Base-by-base conservation (phyloP, 2,113 vertebrate species). In the Thinocorus orbignyianus region DNA sequence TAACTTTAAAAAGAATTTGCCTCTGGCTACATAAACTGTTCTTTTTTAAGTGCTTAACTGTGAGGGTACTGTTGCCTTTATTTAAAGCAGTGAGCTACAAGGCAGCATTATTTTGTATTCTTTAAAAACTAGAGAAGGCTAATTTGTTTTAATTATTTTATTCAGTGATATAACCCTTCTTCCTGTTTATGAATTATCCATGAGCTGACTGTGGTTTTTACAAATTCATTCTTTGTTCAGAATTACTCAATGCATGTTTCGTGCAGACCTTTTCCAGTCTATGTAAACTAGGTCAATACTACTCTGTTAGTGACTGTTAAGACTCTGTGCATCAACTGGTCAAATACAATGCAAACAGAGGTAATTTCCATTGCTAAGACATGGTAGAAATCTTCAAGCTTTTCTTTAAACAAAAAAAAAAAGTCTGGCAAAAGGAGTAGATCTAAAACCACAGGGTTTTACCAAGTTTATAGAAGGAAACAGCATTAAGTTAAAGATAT, bases 81-180 rank as follows among this genome's bases (percentile, higher is more conserved):
- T 88, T 88, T 81, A 89, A 95, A 89, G 66, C 65, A 91, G 42
- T 22, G 60, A 96, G 57, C 65, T 85, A 94, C 74, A 95, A 77
- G 86, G 46, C 52, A 18, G 37, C 48, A 52, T 95, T 92, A 81
- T 89, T 97, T 91, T 71, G 62, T 82, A 55, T 88, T 95, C 70
- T 95, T 93, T 90, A 61, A 94, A 95, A 86, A 90, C 31, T 64
- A 93, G 64, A 93, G 78, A 86, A 95, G 57, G 88, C 57, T 92
- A 95, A 96, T 95, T 92, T 95, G 78, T 95, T 92, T 80, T 88
- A 92, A 95, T 92, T 83, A 71, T 94, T 95, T 94, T 96, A 93
- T 94, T 91, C 93, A 92, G 81, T 74, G 92, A 95, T 90, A 93
- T 62, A 96, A 76, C 11, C 62, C 77, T 90, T 83, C 93, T 95